phyloP scores from a whole-genome alignment of 2,113 vertebrate species.

The Enhydra lutris region DNA sequence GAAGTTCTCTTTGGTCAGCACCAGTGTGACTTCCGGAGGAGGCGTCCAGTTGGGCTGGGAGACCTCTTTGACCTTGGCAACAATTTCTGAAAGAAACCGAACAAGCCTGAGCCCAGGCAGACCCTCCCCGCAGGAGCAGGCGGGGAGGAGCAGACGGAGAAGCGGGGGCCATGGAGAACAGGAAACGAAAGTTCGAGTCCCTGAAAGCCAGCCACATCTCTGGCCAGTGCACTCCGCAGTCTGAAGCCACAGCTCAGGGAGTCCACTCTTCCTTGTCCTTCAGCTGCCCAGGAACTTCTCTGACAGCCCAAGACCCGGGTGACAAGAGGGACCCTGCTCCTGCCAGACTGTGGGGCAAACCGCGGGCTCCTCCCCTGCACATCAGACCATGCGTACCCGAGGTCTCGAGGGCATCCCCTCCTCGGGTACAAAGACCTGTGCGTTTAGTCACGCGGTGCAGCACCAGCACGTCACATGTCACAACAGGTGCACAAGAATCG shows the following conservation, averaged over 20 bases:
- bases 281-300: not conserved
- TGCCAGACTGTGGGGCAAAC: accelerated
- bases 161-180: not conserved
- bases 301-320: not conserved
- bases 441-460: not conserved
- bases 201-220: not conserved
- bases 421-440: accelerated
- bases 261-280: not conserved
- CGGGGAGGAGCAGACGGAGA: accelerated
- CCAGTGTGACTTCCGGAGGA: conserved; percentile 93
- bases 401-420: not conserved
- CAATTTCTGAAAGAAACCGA: conserved; percentile 86
- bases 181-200: accelerated
- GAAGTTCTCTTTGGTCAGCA: conserved; percentile 95
- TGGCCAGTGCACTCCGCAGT: not conserved
- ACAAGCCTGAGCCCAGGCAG: not conserved
- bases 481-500: not conserved
- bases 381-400: not conserved
- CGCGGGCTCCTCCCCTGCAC: not conserved
- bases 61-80: conserved; percentile 92
- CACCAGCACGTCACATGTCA: not conserved
- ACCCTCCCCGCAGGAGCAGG: not conserved
- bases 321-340: not conserved
- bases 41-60: conserved; percentile 93
- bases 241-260: not conserved